Conservation (phyloP, 1,140 invertebrate species). For the Macrosteles quadrilineatus region DNA sequence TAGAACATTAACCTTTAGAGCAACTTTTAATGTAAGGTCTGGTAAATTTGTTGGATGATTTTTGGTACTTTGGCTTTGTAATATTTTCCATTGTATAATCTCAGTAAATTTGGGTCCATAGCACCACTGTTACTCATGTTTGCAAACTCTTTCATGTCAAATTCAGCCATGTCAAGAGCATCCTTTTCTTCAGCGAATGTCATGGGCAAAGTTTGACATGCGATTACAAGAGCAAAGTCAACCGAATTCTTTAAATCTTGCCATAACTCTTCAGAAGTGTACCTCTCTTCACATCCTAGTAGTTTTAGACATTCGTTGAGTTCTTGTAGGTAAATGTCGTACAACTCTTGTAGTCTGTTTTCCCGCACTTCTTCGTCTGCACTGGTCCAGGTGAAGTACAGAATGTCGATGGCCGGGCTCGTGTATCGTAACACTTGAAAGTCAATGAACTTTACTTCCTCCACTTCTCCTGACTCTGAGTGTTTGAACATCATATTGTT, state of each 20-base stretch:
- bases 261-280: neutral
- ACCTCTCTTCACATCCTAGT: neutral
- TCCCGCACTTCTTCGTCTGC: slow-evolving; percentile 48
- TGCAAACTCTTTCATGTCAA: neutral
- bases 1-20: too few relatives aligned
- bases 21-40: neutral
- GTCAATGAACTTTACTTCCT: slow-evolving; percentile 61
- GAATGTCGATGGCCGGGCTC: slow-evolving; percentile 57
- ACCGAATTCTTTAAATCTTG: neutral
- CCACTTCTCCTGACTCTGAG: slow-evolving; percentile 50
- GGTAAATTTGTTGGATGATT: too few relatives aligned
- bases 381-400: slow-evolving; percentile 60
- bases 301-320: slow-evolving; percentile 4
- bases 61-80: too few relatives aligned
- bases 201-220: neutral
- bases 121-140: neutral
- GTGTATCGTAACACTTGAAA: slow-evolving; percentile 59
- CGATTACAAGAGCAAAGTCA: neutral
- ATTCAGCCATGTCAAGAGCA: neutral
- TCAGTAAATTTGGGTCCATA: too few relatives aligned
- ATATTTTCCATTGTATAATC: too few relatives aligned
- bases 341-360: slow-evolving; percentile 18
- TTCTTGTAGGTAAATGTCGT: slow-evolving; percentile 19
- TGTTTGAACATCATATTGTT: slow-evolving; percentile 69
- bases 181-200: neutral